Conservation (phyloP, 2,113 vertebrate genomes). For the Melospiza melodia region DNA sequence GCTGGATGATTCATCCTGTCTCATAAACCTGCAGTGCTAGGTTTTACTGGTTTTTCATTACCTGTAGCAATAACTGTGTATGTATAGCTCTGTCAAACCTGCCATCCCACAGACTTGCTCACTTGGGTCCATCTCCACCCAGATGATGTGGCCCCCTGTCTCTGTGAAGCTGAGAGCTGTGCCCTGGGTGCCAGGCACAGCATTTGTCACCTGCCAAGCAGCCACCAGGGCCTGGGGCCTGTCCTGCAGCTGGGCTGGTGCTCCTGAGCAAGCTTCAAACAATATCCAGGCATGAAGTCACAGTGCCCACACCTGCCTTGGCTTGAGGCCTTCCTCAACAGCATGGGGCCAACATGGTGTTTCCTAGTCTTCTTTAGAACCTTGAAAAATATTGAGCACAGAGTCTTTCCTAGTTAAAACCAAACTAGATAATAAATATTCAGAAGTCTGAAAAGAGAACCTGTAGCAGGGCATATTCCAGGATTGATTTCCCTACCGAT, state of each 20-base stretch:
- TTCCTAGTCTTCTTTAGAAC: neutral
- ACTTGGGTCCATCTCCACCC: rapidly evolving
- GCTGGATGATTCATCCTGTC: neutral
- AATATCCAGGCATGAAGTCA: neutral
- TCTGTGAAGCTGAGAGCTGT: rapidly evolving
- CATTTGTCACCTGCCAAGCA: neutral
- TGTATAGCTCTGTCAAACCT: neutral
- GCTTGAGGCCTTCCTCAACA: neutral
- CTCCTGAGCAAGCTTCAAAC: neutral
- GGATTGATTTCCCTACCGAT: neutral
- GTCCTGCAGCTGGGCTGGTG: neutral
- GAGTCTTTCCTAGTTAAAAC: neutral
- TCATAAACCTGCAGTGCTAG: neutral
- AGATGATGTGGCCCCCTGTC: rapidly evolving
- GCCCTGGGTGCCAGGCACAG: neutral
- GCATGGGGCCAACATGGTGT: neutral
- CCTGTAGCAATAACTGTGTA: neutral
- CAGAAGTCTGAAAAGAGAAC: neutral
- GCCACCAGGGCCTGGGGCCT: rapidly evolving
- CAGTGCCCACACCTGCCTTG: neutral
- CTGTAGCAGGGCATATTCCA: neutral
- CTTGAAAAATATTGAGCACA: neutral
- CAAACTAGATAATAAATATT: neutral
- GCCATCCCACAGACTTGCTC: neutral
- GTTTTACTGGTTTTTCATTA: neutral